Evolutionary conservation across 2,797 vertebrate genomes (phyloP).

Genomic region (Ciconia nigra): DNA sequence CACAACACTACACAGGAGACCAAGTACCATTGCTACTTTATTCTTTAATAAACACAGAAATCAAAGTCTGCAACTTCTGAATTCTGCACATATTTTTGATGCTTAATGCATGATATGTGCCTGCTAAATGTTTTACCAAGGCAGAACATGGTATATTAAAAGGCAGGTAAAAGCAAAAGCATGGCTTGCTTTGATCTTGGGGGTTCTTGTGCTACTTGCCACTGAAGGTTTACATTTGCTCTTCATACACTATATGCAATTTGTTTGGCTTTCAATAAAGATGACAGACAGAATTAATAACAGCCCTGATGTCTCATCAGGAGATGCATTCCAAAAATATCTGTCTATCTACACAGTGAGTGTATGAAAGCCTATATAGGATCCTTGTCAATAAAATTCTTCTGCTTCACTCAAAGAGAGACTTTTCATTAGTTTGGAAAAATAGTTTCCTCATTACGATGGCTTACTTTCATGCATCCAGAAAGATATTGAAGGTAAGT

Average conservation of each 20-base stretch:
- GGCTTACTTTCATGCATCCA: background rate
- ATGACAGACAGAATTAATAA: constrained; percentile 46
- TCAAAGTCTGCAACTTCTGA: background rate
- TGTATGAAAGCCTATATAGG: background rate
- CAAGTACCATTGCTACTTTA: background rate
- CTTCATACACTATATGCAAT: background rate
- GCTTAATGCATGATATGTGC: background rate
- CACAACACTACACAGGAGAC: background rate
- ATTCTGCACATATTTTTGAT: background rate
- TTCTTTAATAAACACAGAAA: background rate
- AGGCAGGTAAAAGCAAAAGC: background rate
- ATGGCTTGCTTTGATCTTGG: constrained; percentile 1
- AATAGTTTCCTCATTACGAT: background rate
- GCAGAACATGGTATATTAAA: background rate
- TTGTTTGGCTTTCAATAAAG: constrained; percentile 38
- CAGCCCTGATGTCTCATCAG: constrained; percentile 9
- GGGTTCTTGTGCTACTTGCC: background rate
- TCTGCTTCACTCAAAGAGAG: background rate
- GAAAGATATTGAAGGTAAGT: background rate
- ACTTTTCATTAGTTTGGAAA: background rate
- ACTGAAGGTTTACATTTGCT: background rate
- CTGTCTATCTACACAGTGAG: background rate
- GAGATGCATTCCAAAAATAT: constrained; percentile 58
- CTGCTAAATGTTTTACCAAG: background rate
- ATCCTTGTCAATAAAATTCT: constrained; percentile 1